These are phyloP conservation scores for Sinohyriopsis cumingii DNA, from an alignment of 2,888 invertebrate genomes.

Conservation along the genomic window DNA sequence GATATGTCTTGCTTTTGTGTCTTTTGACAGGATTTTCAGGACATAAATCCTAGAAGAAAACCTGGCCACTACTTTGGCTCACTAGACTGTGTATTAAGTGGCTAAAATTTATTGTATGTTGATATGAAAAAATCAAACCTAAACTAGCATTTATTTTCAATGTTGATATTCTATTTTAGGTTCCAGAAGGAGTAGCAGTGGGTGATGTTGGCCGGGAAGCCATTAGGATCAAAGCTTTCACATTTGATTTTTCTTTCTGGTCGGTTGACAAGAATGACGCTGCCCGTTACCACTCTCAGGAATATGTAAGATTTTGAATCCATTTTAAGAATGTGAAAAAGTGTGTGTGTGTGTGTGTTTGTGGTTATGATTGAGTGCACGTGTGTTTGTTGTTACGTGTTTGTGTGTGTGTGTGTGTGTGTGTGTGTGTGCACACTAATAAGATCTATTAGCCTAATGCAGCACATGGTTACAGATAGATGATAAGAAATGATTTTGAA, in stretches of 20 bases:
- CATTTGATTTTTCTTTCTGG: slow-evolving; percentile 70
- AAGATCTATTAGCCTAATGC: no score
- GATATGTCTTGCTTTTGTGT: no score
- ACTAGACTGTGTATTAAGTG: no score
- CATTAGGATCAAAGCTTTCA: slow-evolving; percentile 64
- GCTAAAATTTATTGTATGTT: no score
- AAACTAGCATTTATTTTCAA: no score
- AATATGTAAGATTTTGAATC: slow-evolving; percentile 48
- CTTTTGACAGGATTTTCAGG: no score
- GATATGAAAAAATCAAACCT: no score
- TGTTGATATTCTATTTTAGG: slow-evolving; percentile 20
- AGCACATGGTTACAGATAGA: no score
- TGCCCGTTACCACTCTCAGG: slow-evolving; percentile 59
- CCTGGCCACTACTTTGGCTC: no score
- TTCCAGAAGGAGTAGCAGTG: slow-evolving; percentile 47
- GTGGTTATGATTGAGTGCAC: background rate
- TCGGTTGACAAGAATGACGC: slow-evolving; percentile 51
- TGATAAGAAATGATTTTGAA: no score
- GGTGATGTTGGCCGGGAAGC: slow-evolving; percentile 59
- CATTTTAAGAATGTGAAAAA: background rate
- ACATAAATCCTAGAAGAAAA: no score
- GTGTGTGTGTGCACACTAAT: background rate
- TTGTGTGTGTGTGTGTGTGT: background rate
- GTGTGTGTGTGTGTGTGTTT: background rate
- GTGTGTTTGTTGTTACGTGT: background rate